Evolutionary conservation across 2,797 vertebrate species (phyloP).

Genomic region (Buphagus erythrorhynchus): DNA sequence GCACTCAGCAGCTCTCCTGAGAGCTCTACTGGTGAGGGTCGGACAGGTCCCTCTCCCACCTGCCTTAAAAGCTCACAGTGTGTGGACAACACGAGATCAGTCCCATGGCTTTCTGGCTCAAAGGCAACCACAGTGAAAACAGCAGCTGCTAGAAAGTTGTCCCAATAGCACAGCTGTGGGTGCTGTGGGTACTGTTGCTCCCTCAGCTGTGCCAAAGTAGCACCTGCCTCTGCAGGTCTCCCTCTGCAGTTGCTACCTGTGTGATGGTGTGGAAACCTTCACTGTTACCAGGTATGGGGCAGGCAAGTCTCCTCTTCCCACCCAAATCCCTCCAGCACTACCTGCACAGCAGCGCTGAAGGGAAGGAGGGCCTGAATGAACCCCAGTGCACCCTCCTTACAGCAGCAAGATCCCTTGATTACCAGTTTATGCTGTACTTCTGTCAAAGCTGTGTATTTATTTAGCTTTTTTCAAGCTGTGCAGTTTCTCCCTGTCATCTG

Average conservation of each 20-base stretch:
- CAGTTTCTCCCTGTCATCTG: neutral
- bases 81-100: neutral
- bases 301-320: neutral
- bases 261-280: neutral
- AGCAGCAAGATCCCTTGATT: neutral
- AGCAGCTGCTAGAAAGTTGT: neutral
- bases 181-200: neutral
- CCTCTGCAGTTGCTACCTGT: neutral
- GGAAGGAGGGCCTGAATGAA: neutral
- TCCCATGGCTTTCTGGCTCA: neutral
- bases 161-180: neutral
- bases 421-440: neutral
- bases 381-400: neutral
- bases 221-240: neutral
- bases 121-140: neutral
- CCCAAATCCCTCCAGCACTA: neutral
- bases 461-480: neutral
- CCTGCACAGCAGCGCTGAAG: fast-evolving
- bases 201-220: neutral
- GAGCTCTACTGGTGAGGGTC: neutral
- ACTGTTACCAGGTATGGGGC: too few relatives aligned
- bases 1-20: neutral
- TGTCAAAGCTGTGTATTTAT: neutral
- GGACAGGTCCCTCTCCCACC: fast-evolving
- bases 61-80: neutral